Base-by-base conservation (phyloP, 2,797 vertebrate genomes). In the Adrianichthys oophorus region DNA sequence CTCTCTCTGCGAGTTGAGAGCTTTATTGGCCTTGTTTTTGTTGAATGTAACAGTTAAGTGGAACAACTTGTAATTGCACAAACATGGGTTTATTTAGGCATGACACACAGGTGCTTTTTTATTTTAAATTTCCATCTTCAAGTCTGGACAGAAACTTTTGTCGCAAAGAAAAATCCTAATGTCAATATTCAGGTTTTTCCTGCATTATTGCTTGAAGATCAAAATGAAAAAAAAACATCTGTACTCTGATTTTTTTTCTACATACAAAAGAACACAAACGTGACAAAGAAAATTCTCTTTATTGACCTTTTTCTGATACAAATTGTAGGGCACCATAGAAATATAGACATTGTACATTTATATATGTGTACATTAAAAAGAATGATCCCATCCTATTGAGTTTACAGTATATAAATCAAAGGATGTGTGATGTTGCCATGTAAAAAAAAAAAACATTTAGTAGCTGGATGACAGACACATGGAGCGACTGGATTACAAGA, bases 271-370 rank as follows among this genome's bases (percentile, higher is more conserved):
- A 4, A 7, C 26, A 59, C 43, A 61, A 19, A 62, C 63, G 37
- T 85, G 81, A 89, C 80, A 90, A 86, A 89, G 81, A 86, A 91
- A 90, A 89, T 89, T 85, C 72, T 89, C 73, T 92, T 93, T 93
- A 93, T 93, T 93, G 84, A 90, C 86, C 87, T 88, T 90, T 26
- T 90, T 89, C 84, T 83, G 83, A 91, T 92, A 93, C 88, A 92
- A 93, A 92, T 90, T 81, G 89, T 90, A 87, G 90, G 89, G 89
- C 90, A 92, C 87, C 90, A 91, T 92, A 91, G 86, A 91, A 93
- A 91, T 89, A 89, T 89, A 90, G 88, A 90, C 88, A 88, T 91
- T 91, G 90, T 90, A 92, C 89, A 92, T 91, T 90, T 89, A 87
- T 87, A 90, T 89, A 90, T 74, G 86, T 90, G 90, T 89, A 91